These are phyloP conservation scores for Drosophila dives DNA, from an alignment of 2,888 invertebrate species.

Conservation along the genomic window DNA sequence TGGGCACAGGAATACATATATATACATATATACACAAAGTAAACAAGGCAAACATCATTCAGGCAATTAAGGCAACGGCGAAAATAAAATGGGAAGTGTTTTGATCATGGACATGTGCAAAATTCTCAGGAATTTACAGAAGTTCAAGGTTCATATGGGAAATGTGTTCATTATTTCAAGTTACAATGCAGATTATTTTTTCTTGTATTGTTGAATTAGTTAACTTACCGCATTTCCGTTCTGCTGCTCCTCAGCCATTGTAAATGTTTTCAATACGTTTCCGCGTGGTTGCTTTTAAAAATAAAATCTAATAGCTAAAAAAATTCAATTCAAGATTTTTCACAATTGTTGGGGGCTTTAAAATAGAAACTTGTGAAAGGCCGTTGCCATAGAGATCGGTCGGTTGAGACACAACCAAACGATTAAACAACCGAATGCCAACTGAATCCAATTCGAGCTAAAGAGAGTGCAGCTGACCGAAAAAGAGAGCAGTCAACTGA, in stretches of 20 bases:
- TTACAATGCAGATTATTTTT: background rate
- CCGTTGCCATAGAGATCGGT: conserved; percentile 67
- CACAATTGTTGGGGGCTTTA: conserved; percentile 35
- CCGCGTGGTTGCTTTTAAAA: conserved; percentile 50
- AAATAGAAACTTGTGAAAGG: conserved; percentile 23
- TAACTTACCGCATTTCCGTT: conserved; percentile 75
- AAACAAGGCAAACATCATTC: conserved; percentile 27
- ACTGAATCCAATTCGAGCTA: conserved; percentile 68
- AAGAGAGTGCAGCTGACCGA: conserved; percentile 23
- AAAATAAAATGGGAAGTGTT: conserved; percentile 8
- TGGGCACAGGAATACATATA: conserved; percentile 8
- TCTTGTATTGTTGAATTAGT: background rate
- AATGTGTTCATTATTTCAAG: background rate
- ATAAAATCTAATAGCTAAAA: conserved; percentile 17
- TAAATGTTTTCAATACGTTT: conserved; percentile 50
- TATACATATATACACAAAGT: conserved; percentile 17
- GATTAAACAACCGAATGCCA: conserved; percentile 77
- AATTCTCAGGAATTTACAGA: conserved; percentile 22
- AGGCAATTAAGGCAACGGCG: conserved; percentile 2
- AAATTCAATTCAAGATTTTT: conserved; percentile 28
- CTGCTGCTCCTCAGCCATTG: conserved; percentile 76
- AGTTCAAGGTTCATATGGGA: conserved; percentile 32
- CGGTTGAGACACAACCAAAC: conserved; percentile 79
- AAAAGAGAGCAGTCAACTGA: conserved; percentile 2
- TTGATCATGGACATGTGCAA: background rate